These are phyloP conservation scores for Euplexia lucipara DNA, from an alignment of 2,888 invertebrate species.

Conservation along the genomic window DNA sequence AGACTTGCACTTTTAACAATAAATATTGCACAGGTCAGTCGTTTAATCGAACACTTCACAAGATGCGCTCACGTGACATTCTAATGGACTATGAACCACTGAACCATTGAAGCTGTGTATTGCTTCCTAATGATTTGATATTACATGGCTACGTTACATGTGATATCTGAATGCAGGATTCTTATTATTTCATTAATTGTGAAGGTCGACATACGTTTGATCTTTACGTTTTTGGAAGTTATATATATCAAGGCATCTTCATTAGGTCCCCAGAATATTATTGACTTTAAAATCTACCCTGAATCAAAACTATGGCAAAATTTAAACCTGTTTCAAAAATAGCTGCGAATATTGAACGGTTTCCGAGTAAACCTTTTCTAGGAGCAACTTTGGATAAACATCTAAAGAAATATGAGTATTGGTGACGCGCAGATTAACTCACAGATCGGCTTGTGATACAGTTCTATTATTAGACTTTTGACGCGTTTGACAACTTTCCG, in stretches of 20 bases:
- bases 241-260: background rate
- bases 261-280: background rate
- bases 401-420: slow-evolving; percentile 39
- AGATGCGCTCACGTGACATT: slow-evolving; percentile 75
- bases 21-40: slow-evolving; percentile 77
- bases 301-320: slow-evolving; percentile 1
- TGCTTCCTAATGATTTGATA: slow-evolving; percentile 48
- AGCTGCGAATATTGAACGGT: slow-evolving; percentile 2
- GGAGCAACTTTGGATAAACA: slow-evolving; percentile 20
- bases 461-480: slow-evolving; percentile 50
- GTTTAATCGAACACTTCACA: slow-evolving; percentile 75
- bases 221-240: background rate
- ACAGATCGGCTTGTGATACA: slow-evolving; percentile 39
- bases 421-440: slow-evolving; percentile 44
- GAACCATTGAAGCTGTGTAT: slow-evolving; percentile 51
- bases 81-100: slow-evolving; percentile 59
- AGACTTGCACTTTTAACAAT: slow-evolving; percentile 69
- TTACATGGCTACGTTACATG: slow-evolving; percentile 6
- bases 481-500: slow-evolving; percentile 40
- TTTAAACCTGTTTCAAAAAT: slow-evolving; percentile 16
- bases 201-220: background rate
- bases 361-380: slow-evolving; percentile 9
- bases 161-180: slow-evolving; percentile 1
- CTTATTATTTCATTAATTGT: background rate
- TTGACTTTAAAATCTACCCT: slow-evolving; percentile 1